A percentile compares a stretch with the other conserved stretches of the same genome.
These are phyloP conservation scores for Cacatua alba DNA, from an alignment of 2,113 vertebrate species.

Conservation along the genomic window DNA sequence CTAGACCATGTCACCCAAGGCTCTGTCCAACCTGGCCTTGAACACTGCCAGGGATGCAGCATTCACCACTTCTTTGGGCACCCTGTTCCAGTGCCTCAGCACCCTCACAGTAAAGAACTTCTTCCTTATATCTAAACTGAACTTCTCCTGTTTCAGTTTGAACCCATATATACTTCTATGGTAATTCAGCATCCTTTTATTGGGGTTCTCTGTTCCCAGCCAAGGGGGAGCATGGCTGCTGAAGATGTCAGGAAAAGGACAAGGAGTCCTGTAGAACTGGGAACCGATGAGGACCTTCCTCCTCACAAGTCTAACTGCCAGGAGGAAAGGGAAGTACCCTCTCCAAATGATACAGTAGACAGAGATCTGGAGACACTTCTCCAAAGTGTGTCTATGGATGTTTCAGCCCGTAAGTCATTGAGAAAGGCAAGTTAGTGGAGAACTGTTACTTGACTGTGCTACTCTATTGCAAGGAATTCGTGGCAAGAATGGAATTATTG, in stretches of 20 bases:
- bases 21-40: background rate
- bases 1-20: background rate
- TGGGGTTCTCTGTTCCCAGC: background rate
- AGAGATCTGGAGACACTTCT: background rate
- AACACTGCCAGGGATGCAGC: background rate
- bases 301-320: background rate
- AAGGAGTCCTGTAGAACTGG: background rate
- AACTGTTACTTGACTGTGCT: background rate
- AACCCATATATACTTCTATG: background rate
- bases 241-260: background rate
- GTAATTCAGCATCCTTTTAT: background rate
- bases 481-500: background rate
- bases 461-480: background rate
- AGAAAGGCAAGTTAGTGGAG: background rate
- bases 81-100: accelerated
- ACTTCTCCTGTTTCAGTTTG: no score
- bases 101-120: background rate
- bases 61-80: background rate
- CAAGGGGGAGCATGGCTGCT: background rate
- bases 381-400: no score
- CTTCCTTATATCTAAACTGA: background rate
- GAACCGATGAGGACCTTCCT: background rate
- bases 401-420: background rate
- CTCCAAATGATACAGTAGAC: background rate
- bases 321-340: background rate